Evolutionary conservation across 2,113 vertebrate species (phyloP).

Genomic region (Eidolon helvum): DNA sequence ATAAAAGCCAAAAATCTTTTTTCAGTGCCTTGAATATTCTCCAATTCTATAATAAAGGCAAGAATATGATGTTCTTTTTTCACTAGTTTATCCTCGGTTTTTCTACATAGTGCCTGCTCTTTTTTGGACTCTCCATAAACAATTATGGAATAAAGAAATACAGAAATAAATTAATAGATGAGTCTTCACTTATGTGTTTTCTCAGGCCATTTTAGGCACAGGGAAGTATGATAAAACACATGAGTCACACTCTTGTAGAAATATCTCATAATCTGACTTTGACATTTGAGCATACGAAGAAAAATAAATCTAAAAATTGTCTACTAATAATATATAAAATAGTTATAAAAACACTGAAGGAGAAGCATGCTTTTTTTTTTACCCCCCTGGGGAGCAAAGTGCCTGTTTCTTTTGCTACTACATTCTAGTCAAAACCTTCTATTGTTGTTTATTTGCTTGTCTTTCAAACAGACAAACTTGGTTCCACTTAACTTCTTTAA

Average conservation of each 20-base stretch:
- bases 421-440: background rate
- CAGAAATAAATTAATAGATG: background rate
- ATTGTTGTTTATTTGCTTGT: background rate
- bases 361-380: background rate
- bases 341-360: background rate
- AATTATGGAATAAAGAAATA: background rate
- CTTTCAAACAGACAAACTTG: background rate
- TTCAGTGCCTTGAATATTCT: background rate
- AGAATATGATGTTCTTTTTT: background rate
- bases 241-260: background rate
- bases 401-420: background rate
- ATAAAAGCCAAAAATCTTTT: background rate
- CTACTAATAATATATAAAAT: background rate
- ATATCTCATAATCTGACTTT: background rate
- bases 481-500: background rate
- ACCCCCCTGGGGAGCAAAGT: accelerated
- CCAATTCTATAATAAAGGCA: background rate
- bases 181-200: background rate
- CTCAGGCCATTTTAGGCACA: background rate
- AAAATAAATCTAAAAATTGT: background rate
- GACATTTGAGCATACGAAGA: background rate
- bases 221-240: background rate
- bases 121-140: background rate
- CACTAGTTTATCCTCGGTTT: background rate
- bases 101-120: background rate